These are phyloP conservation scores for Dolichopus griseipennis DNA, from an alignment of 2,888 invertebrate genomes.

Conservation along the genomic window DNA sequence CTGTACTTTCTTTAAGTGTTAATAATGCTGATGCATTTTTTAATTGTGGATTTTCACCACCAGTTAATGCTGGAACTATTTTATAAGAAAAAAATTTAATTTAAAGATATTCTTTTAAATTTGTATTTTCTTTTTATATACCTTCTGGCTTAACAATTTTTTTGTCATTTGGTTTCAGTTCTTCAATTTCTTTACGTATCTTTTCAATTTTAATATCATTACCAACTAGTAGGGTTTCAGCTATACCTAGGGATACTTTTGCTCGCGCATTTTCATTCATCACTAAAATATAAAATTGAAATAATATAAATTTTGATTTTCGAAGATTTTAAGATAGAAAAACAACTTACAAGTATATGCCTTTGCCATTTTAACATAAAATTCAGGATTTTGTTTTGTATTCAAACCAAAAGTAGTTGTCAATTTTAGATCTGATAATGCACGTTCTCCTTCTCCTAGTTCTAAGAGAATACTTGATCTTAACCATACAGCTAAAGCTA, in stretches of 20 bases:
- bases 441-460: constrained; percentile 49
- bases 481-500: constrained; percentile 57
- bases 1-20: constrained; percentile 49
- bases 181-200: constrained; percentile 44
- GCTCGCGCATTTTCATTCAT: constrained; percentile 53
- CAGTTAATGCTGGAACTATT: constrained; percentile 38
- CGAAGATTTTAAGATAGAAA: not conserved
- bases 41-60: constrained; percentile 48
- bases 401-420: constrained; percentile 56
- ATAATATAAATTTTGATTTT: not conserved
- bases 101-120: not conserved
- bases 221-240: constrained; percentile 49
- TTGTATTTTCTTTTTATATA: not conserved
- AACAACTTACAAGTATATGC: constrained; percentile 48
- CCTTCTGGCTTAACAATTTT: constrained; percentile 13
- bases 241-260: constrained; percentile 56
- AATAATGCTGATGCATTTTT: constrained; percentile 53
- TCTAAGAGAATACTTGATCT: constrained; percentile 57
- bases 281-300: constrained; percentile 41
- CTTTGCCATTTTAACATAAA: constrained; percentile 61
- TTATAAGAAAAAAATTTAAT: constrained; percentile 13
- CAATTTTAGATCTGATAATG: constrained; percentile 59
- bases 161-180: constrained; percentile 27
- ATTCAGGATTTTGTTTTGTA: constrained; percentile 52
- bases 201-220: constrained; percentile 42